Conservation (phyloP, 2,888 invertebrate genomes). For the Cantharis lateralis region DNA sequence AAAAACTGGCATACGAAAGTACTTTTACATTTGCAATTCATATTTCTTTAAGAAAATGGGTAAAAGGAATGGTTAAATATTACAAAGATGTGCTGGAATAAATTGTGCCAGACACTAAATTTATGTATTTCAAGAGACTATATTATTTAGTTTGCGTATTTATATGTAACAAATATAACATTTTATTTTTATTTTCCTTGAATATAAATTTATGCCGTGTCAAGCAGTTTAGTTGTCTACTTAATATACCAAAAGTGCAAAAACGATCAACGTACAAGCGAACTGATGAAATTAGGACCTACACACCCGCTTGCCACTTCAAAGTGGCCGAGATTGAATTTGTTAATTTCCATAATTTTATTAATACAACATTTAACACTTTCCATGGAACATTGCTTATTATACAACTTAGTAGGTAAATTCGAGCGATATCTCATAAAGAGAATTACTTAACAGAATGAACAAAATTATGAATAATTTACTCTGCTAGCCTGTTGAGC, state of each 20-base stretch:
- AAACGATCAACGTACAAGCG: neutral
- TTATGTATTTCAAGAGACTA: neutral
- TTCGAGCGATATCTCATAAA: neutral
- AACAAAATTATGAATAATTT: neutral
- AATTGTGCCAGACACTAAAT: neutral
- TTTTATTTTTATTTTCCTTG: neutral
- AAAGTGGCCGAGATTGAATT: neutral
- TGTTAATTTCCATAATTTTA: neutral
- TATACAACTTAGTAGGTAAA: neutral
- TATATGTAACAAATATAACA: neutral
- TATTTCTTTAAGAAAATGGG: neutral
- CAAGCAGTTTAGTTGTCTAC: neutral
- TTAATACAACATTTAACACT: neutral
- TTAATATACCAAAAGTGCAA: neutral
- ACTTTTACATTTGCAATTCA: neutral
- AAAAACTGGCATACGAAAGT: neutral
- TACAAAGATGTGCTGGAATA: neutral
- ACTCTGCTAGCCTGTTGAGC: neutral
- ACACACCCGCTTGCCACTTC: neutral
- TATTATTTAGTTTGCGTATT: neutral
- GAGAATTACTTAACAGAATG: neutral
- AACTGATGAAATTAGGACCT: no score
- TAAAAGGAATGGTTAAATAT: neutral
- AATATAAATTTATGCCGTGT: neutral
- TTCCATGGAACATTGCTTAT: neutral